Evolutionary conservation across 1,140 invertebrate species (phyloP).

Genomic region (Zophobas atratus): DNA sequence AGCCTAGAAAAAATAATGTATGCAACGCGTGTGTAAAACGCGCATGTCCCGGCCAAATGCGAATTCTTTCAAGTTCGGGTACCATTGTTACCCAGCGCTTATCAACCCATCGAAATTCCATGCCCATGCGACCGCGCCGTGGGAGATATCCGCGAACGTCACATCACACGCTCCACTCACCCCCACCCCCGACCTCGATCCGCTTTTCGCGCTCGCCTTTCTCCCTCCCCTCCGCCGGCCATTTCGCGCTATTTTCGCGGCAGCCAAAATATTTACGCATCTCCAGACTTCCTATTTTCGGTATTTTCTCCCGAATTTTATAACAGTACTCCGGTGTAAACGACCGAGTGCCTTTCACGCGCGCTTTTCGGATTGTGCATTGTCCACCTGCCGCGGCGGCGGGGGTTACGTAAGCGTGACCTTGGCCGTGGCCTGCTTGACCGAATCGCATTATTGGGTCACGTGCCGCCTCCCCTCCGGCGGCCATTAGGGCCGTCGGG

Average conservation of each 20-base stretch:
- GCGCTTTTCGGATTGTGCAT: not conserved
- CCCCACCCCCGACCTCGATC: not conserved
- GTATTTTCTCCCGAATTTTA: not conserved
- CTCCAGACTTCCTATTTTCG: constrained; percentile 5
- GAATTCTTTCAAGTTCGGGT: too few relatives aligned
- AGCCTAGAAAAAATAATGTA: too few relatives aligned
- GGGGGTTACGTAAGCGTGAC: constrained; percentile 25
- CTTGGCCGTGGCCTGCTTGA: constrained; percentile 21
- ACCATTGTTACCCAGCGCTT: too few relatives aligned
- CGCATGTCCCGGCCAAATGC: too few relatives aligned
- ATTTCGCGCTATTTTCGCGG: not conserved
- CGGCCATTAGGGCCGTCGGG: constrained; percentile 1
- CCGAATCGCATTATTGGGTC: not conserved
- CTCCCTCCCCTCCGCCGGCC: constrained; percentile 6
- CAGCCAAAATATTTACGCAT: constrained; percentile 1
- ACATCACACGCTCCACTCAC: too few relatives aligned
- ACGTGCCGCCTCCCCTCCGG: not conserved
- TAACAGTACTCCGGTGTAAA: constrained; percentile 46
- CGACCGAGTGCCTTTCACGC: constrained; percentile 43
- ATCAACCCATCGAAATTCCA: too few relatives aligned
- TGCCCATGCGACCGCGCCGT: not conserved
- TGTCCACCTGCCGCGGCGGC: not conserved
- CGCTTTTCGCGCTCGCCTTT: not conserved
- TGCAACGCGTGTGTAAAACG: too few relatives aligned
- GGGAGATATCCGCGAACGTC: not conserved